phyloP scores from a whole-genome alignment of 2,888 invertebrate species.

The Drosophila flavopinicola region DNA sequence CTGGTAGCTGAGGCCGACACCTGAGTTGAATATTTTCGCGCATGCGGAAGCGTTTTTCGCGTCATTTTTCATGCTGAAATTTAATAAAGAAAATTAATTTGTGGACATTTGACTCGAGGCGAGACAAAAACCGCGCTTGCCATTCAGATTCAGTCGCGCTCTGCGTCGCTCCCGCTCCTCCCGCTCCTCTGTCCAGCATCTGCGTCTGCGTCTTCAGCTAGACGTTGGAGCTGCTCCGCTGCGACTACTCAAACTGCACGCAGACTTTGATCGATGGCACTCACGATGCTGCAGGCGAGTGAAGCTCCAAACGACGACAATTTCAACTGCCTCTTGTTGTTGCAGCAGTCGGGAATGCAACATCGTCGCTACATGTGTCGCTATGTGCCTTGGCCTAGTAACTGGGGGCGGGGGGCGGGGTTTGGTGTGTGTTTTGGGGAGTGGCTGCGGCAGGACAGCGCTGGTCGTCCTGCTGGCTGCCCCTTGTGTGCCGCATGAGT shows the following conservation, averaged over 20 bases:
- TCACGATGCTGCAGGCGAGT: conserved; percentile 70
- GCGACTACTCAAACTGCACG: conserved; percentile 69
- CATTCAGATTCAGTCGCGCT: conserved; percentile 22
- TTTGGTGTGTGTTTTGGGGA: too few relatives aligned
- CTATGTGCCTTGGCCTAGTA: conserved; percentile 58
- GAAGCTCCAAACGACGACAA: conserved; percentile 62
- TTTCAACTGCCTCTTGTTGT: conserved; percentile 45
- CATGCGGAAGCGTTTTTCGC: conserved; percentile 79
- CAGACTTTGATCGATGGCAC: conserved; percentile 79
- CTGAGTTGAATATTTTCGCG: conserved; percentile 67
- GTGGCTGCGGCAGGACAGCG: conserved; percentile 9
- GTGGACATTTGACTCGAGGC: conserved; percentile 80
- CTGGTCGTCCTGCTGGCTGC: conserved; percentile 18
- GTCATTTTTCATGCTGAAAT: conserved; percentile 81
- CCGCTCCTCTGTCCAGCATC: neutral
- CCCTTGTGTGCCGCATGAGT: conserved; percentile 73
- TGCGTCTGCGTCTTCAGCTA: conserved; percentile 1
- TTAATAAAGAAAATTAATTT: conserved; percentile 81
- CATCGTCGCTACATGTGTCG: conserved; percentile 38
- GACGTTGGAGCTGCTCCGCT: conserved; percentile 16
- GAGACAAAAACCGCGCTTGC: conserved; percentile 55
- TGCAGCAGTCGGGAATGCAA: conserved; percentile 51
- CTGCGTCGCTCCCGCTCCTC: neutral
- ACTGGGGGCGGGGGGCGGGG: conserved; percentile 1
- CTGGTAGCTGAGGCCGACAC: conserved; percentile 50